phyloP scores from a whole-genome alignment of 2,888 invertebrate genomes.

The Eupeodes luniger region DNA sequence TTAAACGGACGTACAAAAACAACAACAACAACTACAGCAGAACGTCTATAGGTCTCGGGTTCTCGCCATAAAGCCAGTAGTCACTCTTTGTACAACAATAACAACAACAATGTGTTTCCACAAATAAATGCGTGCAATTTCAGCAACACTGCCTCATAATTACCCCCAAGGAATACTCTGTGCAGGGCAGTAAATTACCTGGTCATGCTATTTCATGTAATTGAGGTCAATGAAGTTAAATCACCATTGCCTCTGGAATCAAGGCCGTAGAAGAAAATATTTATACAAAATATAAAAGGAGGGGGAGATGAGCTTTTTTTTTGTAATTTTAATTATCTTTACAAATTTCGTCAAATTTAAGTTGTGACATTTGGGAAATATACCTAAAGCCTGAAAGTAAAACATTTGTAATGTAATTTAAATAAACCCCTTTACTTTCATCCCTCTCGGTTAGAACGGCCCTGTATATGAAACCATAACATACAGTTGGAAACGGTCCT shows the following conservation, averaged over 20 bases:
- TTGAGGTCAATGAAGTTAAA: slow-evolving; percentile 72
- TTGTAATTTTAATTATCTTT: no score
- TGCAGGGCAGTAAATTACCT: slow-evolving; percentile 67
- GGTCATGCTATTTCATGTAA: slow-evolving; percentile 72
- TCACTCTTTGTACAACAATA: no score
- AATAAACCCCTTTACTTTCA: no score
- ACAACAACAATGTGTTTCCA: slow-evolving; percentile 31
- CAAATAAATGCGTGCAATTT: slow-evolving; percentile 67
- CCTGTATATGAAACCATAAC: not conserved
- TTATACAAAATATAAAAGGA: not conserved
- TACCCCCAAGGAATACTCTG: slow-evolving; percentile 64
- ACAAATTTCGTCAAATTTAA: no score
- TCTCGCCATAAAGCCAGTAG: not conserved
- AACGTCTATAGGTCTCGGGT: not conserved
- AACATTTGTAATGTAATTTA: no score
- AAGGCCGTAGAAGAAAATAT: not conserved
- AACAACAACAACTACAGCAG: slow-evolving; percentile 2
- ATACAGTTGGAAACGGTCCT: not conserved
- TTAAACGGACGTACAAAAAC: not conserved
- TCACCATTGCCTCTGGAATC: slow-evolving; percentile 44
- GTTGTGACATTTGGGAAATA: no score
- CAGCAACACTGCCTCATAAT: slow-evolving; percentile 63
- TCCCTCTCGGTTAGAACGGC: not conserved
- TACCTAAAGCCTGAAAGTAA: no score
- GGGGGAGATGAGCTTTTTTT: not conserved